phyloP scores from a whole-genome alignment of 2,113 vertebrate species.

The Leiothrix lutea region DNA sequence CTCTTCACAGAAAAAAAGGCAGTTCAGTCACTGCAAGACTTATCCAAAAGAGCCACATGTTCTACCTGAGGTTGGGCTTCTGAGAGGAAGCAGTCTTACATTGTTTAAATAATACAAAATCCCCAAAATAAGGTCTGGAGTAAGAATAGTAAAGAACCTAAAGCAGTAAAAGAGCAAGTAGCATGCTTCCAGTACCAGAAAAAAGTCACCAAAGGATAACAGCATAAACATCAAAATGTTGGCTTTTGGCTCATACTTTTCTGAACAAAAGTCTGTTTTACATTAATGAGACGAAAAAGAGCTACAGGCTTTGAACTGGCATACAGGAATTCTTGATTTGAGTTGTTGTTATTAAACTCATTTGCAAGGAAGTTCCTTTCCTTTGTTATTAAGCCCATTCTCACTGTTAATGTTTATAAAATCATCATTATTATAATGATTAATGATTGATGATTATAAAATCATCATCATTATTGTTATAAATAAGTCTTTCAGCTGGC shows the following conservation, averaged over 20 bases:
- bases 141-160: background rate
- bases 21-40: background rate
- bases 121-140: background rate
- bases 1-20: background rate
- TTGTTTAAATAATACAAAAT: background rate
- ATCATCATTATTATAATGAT: background rate
- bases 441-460: background rate
- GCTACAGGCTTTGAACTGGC: background rate
- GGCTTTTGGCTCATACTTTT: background rate
- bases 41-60: rapidly evolving
- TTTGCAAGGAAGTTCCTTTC: background rate
- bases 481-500: background rate
- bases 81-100: background rate
- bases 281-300: background rate
- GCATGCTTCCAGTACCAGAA: background rate
- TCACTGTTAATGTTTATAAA: background rate
- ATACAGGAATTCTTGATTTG: background rate
- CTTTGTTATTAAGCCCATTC: background rate
- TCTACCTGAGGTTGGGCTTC: background rate
- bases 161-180: background rate
- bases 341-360: background rate
- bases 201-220: background rate
- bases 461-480: background rate
- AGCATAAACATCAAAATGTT: background rate
- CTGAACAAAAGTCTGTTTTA: background rate